Base-by-base conservation (phyloP, 2,113 vertebrate genomes). In the Struthio camelus region DNA sequence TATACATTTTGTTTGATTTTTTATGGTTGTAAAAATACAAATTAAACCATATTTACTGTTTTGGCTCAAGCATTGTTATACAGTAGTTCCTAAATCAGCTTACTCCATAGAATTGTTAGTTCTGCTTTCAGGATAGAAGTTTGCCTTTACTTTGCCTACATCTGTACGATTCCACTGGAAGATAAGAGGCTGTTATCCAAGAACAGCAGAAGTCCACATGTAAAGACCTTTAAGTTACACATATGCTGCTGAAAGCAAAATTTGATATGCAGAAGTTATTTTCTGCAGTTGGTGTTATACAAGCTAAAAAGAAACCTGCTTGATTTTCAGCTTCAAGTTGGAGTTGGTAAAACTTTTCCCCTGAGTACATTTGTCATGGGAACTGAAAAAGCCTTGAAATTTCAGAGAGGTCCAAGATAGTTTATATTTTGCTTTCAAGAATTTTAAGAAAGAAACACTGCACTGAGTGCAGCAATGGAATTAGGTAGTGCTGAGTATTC, bases 151-250 rank as follows among this genome's bases (percentile, higher is more conserved):
- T 93, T 80, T 53, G 85, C 82, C 50, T 82, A 50, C 62, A 59
- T 65, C 25, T 58, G 10, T 77, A 78, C 1, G 1, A 70, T 82
- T 80, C 62, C 58, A 36, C 44, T 73, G 34, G 34, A 82, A 83
- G 53, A 82, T 76, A 85, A 91, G 54, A 94, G 67, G 34, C 84
- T 91, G 51, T 90, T 90, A 79, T 93, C 54, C 69, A 40, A 77
- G 71, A 95, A 77, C 79, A 91, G 94, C 91, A 85, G 94, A 95
- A 93, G 48, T 73, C 20, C 85, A 93, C 79, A 85, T 77, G 34
- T 85, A 90, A 91, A 93, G 92, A 83, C 50, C 50, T 93, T 75
- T 70, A 76, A 96, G 79, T 87, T 64, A 50, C 0, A 4, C 79
- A 83, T 66, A 67, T 78, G 81, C 48, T 24, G 58, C 87, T 40